Percentiles rank a stretch among this genome's conserved stretches.
Evolutionary conservation across 2,113 vertebrate species (phyloP).

Genomic region (Lamprotornis superbus): DNA sequence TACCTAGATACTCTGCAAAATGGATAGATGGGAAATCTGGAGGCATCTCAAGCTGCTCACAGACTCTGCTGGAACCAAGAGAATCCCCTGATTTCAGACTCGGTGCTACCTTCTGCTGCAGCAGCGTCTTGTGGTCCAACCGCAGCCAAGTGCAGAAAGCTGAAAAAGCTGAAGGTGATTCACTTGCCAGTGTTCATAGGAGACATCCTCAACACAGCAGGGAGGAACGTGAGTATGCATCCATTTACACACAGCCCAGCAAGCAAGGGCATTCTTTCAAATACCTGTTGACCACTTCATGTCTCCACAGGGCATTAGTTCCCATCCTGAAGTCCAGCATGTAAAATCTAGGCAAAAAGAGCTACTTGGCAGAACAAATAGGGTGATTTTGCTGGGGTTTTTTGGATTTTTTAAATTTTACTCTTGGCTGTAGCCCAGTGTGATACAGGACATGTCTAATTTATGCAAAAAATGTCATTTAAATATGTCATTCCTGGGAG

Average conservation of each 20-base stretch:
- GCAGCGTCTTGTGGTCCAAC: slow-evolving; percentile 72
- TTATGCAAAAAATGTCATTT: not conserved
- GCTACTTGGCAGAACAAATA: not conserved
- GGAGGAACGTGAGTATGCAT: slow-evolving; percentile 86
- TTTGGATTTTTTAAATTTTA: not conserved
- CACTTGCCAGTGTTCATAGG: not conserved
- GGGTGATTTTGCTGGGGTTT: not conserved
- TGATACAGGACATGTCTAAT: not conserved
- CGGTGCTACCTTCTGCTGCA: slow-evolving; percentile 63
- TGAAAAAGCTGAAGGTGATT: slow-evolving; percentile 60
- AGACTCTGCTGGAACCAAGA: slow-evolving; percentile 78
- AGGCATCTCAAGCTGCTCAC: slow-evolving; percentile 73
- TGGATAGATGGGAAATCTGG: slow-evolving; percentile 77
- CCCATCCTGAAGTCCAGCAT: not conserved
- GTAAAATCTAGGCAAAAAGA: not conserved
- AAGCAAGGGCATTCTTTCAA: not conserved
- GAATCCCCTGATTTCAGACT: slow-evolving; percentile 73
- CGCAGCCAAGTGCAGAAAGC: slow-evolving; percentile 60
- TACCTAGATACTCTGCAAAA: slow-evolving; percentile 88
- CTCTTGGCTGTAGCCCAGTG: not conserved
- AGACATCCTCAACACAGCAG: slow-evolving; percentile 72
- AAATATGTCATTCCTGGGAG: not conserved
- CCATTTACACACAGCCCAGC: not conserved
- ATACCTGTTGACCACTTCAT: not conserved
- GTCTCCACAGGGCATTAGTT: not conserved